Percentiles rank a stretch among this genome's conserved stretches.
phyloP scores from a whole-genome alignment of 2,113 vertebrate genomes.

The Aplodontia rufa region DNA sequence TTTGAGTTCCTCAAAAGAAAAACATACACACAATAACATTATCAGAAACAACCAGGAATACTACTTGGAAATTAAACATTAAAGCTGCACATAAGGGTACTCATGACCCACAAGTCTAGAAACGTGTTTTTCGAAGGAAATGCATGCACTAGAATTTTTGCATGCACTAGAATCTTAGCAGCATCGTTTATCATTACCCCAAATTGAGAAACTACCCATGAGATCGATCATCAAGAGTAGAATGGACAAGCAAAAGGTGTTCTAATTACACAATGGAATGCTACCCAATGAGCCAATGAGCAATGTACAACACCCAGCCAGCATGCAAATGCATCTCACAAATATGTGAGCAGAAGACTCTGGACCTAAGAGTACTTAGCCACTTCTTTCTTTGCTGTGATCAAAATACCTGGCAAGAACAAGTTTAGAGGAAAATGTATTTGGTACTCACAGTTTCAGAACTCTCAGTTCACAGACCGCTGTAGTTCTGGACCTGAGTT shows the following conservation, averaged over 20 bases:
- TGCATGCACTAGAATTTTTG: no score
- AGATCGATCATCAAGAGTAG: not conserved
- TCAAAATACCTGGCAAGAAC: no score
- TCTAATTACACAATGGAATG: not conserved
- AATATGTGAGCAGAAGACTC: not conserved
- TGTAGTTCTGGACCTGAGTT: no score
- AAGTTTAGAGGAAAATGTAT: no score
- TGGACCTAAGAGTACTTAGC: not conserved
- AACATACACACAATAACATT: not conserved
- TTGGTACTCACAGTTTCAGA: no score
- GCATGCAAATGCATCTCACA: not conserved
- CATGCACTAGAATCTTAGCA: no score
- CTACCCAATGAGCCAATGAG: not conserved
- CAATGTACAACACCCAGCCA: not conserved
- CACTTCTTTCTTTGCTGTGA: no score
- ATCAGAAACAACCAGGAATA: not conserved
- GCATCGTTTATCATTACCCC: not conserved
- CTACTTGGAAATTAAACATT: not conserved
- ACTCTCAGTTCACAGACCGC: no score
- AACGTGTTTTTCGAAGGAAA: not conserved
- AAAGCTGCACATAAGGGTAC: fast-evolving
- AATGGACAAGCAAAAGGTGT: not conserved
- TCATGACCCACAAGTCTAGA: not conserved
- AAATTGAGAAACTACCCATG: not conserved
- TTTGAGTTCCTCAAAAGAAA: not conserved